Conservation (phyloP, 2,113 vertebrate genomes). For the Proteles cristata region DNA sequence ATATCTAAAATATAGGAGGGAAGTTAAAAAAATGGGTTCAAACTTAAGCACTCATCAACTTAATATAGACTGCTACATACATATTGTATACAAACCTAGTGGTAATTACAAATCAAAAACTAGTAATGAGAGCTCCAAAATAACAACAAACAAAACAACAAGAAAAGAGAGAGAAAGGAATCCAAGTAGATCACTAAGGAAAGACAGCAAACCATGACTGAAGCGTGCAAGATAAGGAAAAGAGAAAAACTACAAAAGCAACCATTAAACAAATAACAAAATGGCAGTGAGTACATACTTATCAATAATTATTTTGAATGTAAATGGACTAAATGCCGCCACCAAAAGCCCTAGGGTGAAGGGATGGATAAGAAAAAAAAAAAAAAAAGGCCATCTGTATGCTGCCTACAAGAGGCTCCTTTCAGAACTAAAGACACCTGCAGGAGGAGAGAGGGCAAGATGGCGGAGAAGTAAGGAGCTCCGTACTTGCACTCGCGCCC, state of each 20-base stretch:
- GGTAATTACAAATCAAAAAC: not conserved
- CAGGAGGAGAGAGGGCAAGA: too few relatives aligned
- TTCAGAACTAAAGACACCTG: not conserved
- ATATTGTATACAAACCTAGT: not conserved
- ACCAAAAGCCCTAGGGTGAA: not conserved
- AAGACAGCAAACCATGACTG: not conserved
- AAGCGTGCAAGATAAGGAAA: not conserved
- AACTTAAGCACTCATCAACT: not conserved
- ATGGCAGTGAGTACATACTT: not conserved
- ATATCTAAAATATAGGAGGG: not conserved
- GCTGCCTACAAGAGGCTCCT: not conserved
- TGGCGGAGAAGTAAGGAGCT: too few relatives aligned
- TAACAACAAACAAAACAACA: not conserved
- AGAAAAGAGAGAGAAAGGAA: not conserved
- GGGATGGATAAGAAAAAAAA: not conserved
- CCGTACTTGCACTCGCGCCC: too few relatives aligned
- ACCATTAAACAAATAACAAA: not conserved
- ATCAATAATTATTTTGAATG: not conserved
- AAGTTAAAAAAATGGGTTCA: not conserved
- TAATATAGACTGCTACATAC: not conserved
- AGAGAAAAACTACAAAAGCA: not conserved
- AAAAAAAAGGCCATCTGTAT: not conserved
- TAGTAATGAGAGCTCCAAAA: not conserved
- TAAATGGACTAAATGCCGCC: not conserved
- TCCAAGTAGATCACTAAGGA: not conserved